phyloP scores from a whole-genome alignment of 2,113 vertebrate genomes.

The Rhinogobius similis region DNA sequence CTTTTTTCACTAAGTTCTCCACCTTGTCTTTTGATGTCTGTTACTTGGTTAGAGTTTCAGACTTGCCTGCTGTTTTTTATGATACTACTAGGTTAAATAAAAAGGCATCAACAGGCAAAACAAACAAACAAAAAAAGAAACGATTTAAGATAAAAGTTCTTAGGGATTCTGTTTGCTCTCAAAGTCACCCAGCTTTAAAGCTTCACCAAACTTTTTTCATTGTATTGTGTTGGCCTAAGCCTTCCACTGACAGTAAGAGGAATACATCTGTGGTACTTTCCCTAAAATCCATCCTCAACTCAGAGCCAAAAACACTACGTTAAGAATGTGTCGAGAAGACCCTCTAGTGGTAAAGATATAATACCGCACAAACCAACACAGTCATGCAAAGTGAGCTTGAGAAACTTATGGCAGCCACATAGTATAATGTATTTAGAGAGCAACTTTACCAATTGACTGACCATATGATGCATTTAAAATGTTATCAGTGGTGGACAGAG shows the following conservation, averaged over 20 bases:
- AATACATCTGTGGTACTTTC: conserved; percentile 8
- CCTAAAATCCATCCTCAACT: background rate
- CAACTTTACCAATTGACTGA: no score
- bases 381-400: background rate
- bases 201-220: background rate
- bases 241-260: conserved; percentile 7
- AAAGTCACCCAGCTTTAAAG: background rate
- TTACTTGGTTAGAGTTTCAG: no score
- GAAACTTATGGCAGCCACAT: no score
- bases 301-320: background rate
- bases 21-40: no score
- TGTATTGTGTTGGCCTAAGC: conserved; percentile 1
- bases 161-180: background rate
- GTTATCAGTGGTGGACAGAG: no score
- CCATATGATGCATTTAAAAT: no score
- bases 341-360: conserved; percentile 40
- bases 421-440: no score
- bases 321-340: conserved; percentile 18
- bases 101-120: background rate
- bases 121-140: no score
- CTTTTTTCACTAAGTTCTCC: no score
- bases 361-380: no score
- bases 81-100: background rate
- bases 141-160: no score
- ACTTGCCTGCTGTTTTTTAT: background rate